Percentiles rank a stretch among this genome's conserved stretches.
Conservation (phyloP, 2,888 invertebrate genomes). For the Ophioninae sp. region DNA sequence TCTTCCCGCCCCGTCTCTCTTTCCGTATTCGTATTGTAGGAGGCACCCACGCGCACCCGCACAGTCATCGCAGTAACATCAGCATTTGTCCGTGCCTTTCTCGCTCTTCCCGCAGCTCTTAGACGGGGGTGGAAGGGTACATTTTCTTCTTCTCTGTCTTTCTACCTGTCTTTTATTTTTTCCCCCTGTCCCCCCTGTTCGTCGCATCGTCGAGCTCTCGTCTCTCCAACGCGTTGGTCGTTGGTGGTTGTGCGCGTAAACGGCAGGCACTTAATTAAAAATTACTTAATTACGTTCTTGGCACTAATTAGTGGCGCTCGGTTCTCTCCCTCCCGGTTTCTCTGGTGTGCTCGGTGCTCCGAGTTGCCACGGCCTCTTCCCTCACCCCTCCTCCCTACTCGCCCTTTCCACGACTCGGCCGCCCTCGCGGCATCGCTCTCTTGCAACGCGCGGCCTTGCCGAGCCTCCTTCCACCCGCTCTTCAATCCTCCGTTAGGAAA, state of each 20-base stretch:
- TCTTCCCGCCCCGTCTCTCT: constrained; percentile 6
- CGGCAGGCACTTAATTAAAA: constrained; percentile 84
- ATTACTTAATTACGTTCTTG: constrained; percentile 87
- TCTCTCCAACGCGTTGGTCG: constrained; percentile 42
- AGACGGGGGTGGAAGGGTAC: constrained; percentile 5
- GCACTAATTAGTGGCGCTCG: constrained; percentile 84
- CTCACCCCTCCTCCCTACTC: constrained; percentile 36
- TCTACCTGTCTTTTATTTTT: constrained; percentile 19
- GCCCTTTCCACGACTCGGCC: constrained; percentile 44
- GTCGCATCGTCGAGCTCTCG: constrained; percentile 56
- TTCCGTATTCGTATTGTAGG: neutral
- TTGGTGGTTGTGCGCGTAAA: constrained; percentile 78
- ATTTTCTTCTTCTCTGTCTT: constrained; percentile 45
- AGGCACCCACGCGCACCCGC: neutral
- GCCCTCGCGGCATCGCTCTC: constrained; percentile 55
- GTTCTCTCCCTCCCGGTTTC: constrained; percentile 72
- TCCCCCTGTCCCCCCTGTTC: constrained; percentile 31
- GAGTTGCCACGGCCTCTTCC: constrained; percentile 51
- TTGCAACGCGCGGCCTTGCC: constrained; percentile 53
- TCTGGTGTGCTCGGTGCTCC: constrained; percentile 40
- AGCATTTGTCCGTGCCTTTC: constrained; percentile 40
- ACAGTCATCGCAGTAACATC: neutral
- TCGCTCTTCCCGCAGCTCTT: constrained; percentile 39
- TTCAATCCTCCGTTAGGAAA: constrained; percentile 57
- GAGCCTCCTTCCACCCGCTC: constrained; percentile 46